Percentiles rank a stretch among this genome's conserved stretches.
Conservation (phyloP, 23 tunicate species). For the Ciona savignyi region DNA sequence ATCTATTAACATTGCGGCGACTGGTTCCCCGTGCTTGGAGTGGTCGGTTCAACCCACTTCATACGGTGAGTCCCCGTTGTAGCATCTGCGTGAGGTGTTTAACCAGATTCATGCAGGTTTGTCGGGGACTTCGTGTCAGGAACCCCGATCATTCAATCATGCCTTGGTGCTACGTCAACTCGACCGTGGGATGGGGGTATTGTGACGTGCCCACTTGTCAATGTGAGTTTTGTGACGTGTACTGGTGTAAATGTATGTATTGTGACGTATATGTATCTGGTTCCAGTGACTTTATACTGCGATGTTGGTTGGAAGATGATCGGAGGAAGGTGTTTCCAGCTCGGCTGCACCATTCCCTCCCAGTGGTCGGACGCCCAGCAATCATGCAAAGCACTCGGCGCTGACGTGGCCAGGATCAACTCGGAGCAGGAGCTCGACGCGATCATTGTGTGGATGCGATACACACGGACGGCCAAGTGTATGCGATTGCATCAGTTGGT, state of each 20-base stretch:
- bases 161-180: constrained; percentile 88
- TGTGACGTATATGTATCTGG: no score
- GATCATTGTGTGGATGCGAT: constrained; percentile 21
- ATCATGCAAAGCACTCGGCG: constrained; percentile 43
- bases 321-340: constrained; percentile 55
- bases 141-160: constrained; percentile 81
- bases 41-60: constrained; percentile 35
- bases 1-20: constrained; percentile 13
- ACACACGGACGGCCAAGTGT: neutral
- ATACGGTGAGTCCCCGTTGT: constrained; percentile 61
- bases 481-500: no score
- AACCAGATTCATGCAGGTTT: constrained; percentile 31
- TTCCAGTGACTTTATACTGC: constrained; percentile 51
- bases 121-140: constrained; percentile 42
- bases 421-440: constrained; percentile 25
- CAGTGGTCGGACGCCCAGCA: constrained; percentile 57
- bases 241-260: no score
- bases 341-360: constrained; percentile 79
- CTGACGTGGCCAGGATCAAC: constrained; percentile 48
- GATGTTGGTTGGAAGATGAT: constrained; percentile 61
- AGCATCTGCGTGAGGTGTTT: no score
- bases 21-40: constrained; percentile 39
- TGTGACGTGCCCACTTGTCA: constrained; percentile 73
- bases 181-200: constrained; percentile 51
- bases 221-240: constrained; percentile 8